phyloP scores from a whole-genome alignment of 1,140 invertebrate species.

The Listronotus oregonensis region DNA sequence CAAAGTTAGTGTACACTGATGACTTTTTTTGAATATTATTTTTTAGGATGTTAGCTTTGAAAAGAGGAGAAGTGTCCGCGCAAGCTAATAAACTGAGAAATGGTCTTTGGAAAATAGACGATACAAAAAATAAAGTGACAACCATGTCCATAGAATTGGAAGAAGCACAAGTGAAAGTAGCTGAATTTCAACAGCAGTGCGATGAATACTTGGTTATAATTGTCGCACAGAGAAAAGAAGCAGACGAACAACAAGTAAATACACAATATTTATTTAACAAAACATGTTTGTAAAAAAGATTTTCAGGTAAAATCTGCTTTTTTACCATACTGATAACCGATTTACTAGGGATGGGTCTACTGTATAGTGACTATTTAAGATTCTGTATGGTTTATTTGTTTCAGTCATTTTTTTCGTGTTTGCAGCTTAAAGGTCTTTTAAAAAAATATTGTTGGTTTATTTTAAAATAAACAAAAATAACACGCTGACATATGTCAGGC shows the following conservation, averaged over 20 bases:
- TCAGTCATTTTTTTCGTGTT: no score
- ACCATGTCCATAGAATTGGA: constrained; percentile 80
- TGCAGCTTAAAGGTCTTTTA: no score
- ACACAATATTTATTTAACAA: background rate
- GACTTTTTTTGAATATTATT: constrained; percentile 1
- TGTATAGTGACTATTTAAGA: no score
- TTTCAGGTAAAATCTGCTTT: no score
- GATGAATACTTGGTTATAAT: constrained; percentile 77
- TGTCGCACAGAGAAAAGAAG: constrained; percentile 75
- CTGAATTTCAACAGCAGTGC: constrained; percentile 73
- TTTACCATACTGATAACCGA: no score
- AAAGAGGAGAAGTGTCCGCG: constrained; percentile 70
- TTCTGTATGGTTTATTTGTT: no score
- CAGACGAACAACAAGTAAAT: constrained; percentile 70
- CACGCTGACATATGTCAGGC: no score
- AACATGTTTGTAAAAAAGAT: no score
- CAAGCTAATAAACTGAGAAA: constrained; percentile 75
- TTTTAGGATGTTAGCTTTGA: constrained; percentile 71
- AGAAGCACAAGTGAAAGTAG: constrained; percentile 74
- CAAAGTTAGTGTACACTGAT: no score
- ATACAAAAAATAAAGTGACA: constrained; percentile 74
- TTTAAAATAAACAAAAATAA: no score
- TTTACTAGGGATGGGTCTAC: no score
- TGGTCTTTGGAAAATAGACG: constrained; percentile 79
- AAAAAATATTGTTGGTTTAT: no score